Evolutionary conservation across 2,797 vertebrate genomes (phyloP).

Genomic region (Heliangelus exortis): DNA sequence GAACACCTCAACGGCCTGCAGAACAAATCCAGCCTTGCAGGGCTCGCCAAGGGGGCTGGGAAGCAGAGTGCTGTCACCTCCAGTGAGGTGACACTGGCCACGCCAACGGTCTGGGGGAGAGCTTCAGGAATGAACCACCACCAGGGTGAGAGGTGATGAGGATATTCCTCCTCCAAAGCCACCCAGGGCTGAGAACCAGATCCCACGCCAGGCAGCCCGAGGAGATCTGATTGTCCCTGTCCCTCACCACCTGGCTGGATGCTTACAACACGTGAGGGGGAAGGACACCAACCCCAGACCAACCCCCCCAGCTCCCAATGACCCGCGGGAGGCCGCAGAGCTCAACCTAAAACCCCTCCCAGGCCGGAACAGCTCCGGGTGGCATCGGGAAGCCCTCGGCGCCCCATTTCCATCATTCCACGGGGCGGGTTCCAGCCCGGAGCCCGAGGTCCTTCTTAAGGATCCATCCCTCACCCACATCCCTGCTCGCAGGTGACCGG

Average conservation of each 20-base stretch:
- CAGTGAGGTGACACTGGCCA: background rate
- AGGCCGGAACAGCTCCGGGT: accelerated
- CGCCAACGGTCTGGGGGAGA: accelerated
- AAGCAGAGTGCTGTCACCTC: accelerated
- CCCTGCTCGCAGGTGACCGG: slow-evolving; percentile 96
- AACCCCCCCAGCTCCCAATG: background rate
- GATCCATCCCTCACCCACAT: slow-evolving; percentile 85
- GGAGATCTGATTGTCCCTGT: accelerated
- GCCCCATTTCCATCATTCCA: background rate
- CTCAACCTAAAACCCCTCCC: background rate
- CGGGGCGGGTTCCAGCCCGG: too few species aligned
- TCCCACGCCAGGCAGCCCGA: background rate
- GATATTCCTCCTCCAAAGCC: background rate
- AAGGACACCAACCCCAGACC: background rate
- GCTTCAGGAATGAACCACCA: background rate
- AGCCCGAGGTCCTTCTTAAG: too few species aligned
- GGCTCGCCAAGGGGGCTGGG: background rate
- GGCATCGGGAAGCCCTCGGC: background rate
- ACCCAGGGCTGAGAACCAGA: too few species aligned
- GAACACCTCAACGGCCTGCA: accelerated
- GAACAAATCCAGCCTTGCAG: background rate
- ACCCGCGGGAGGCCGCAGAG: background rate
- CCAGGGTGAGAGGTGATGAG: accelerated
- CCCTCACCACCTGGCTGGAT: background rate
- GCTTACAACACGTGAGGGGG: accelerated